phyloP scores from a whole-genome alignment of 1,140 invertebrate species.

The Hypsibius dujardini region DNA sequence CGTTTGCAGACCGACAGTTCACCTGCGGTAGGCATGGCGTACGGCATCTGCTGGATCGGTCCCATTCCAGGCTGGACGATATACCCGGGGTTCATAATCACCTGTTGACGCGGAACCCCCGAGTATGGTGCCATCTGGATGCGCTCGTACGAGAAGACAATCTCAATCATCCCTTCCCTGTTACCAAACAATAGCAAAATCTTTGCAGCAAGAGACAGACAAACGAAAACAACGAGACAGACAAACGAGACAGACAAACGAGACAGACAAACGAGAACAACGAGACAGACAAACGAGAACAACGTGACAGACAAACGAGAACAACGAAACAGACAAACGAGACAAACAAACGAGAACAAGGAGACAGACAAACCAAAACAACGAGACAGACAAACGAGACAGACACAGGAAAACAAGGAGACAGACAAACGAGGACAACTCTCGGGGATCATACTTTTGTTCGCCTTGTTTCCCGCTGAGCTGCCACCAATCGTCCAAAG shows the following conservation, averaged over 20 bases:
- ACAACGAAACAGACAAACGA: conserved; percentile 26
- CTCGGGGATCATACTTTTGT: neutral
- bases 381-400: neutral
- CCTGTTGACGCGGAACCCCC: neutral
- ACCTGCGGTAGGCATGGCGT: conserved; percentile 17
- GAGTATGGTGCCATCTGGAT: conserved; percentile 21
- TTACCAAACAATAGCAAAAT: conserved; percentile 27
- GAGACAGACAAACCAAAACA: too few relatives aligned
- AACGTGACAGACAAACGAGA: too few relatives aligned
- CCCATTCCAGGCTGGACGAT: neutral
- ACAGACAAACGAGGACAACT: too few relatives aligned
- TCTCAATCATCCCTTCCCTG: conserved; percentile 38
- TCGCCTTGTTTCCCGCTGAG: conserved; percentile 24
- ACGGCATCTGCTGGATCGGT: neutral
- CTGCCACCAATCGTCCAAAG: conserved; percentile 38
- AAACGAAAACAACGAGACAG: too few relatives aligned
- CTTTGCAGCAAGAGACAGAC: neutral
- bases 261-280: too few relatives aligned
- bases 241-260: too few relatives aligned
- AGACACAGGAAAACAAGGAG: too few relatives aligned
- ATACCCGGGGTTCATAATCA: neutral
- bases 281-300: too few relatives aligned
- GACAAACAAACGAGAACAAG: too few relatives aligned
- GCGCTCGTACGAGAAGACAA: conserved; percentile 35
- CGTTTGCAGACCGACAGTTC: too few relatives aligned